A percentile compares a stretch with the other conserved stretches of the same genome.
phyloP scores from a whole-genome alignment of 2,888 invertebrate species.

The Cerceris rybyensis region DNA sequence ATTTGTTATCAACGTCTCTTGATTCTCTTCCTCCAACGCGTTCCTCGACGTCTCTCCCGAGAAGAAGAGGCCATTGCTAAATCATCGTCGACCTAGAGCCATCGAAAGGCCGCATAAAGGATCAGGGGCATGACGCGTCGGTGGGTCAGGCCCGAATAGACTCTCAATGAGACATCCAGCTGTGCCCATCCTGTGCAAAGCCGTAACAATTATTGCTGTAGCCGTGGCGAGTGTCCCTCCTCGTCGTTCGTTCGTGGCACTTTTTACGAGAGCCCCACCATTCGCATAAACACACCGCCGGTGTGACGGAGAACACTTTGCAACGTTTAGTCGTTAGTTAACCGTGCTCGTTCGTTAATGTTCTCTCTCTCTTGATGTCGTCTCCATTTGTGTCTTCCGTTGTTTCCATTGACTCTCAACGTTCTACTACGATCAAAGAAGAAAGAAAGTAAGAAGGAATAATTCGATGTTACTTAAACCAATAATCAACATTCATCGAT shows the following conservation, averaged over 20 bases:
- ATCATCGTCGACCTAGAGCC: slow-evolving; percentile 18
- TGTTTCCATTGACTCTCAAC: background rate
- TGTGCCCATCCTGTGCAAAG: slow-evolving; percentile 75
- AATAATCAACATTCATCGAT: too few species aligned
- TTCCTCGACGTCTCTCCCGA: slow-evolving; percentile 13
- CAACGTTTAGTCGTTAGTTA: slow-evolving; percentile 62
- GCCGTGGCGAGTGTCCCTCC: slow-evolving; percentile 50
- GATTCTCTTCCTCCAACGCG: background rate
- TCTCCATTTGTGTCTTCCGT: background rate
- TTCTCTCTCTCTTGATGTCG: slow-evolving; percentile 28
- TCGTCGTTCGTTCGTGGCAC: slow-evolving; percentile 36
- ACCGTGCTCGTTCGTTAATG: slow-evolving; percentile 52
- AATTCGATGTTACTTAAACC: too few species aligned
- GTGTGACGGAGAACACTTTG: slow-evolving; percentile 45
- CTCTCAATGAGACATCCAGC: slow-evolving; percentile 72
- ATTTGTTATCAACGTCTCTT: background rate
- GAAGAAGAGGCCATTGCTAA: slow-evolving; percentile 9
- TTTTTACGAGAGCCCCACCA: slow-evolving; percentile 66
- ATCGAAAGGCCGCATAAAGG: slow-evolving; percentile 16
- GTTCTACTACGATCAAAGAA: too few species aligned
- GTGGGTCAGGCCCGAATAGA: slow-evolving; percentile 57
- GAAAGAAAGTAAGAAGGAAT: too few species aligned
- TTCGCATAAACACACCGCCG: slow-evolving; percentile 57
- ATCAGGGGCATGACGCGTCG: slow-evolving; percentile 48
- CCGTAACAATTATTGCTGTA: slow-evolving; percentile 64